phyloP scores from a whole-genome alignment of 2,113 vertebrate species.

The cattle (Bos taurus) region DNA sequence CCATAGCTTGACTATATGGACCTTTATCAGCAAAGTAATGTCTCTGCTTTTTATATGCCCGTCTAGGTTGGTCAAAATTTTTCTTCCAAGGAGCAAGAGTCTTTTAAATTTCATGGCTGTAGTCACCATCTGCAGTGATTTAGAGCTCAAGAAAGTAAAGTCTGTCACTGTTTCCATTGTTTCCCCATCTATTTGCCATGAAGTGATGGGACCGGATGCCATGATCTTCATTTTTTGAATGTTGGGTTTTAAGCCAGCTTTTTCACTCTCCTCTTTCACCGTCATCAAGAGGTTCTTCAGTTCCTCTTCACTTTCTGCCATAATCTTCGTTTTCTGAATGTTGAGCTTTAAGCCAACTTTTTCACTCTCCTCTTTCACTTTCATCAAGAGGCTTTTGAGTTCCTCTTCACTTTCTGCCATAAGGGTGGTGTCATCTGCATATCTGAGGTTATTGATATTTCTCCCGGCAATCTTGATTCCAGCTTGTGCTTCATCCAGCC shows the following conservation, averaged over 20 bases:
- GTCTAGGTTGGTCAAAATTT: not conserved
- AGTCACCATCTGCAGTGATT: not conserved
- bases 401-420: not conserved
- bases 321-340: not conserved
- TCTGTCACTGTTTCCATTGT: not conserved
- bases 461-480: not conserved
- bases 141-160: not conserved
- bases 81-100: not conserved
- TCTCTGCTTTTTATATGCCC: not conserved
- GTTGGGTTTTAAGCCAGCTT: not conserved
- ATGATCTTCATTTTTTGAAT: not conserved
- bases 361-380: not conserved
- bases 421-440: not conserved
- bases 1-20: not conserved
- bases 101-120: not conserved
- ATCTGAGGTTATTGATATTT: not conserved
- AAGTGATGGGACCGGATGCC: not conserved
- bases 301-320: not conserved
- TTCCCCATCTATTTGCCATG: not conserved
- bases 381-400: not conserved
- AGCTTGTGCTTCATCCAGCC: not conserved
- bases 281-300: not conserved
- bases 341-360: not conserved
- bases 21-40: not conserved
- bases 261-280: not conserved